Base-by-base conservation (phyloP, 2,888 invertebrate genomes). In the Platycheirus albimanus region DNA sequence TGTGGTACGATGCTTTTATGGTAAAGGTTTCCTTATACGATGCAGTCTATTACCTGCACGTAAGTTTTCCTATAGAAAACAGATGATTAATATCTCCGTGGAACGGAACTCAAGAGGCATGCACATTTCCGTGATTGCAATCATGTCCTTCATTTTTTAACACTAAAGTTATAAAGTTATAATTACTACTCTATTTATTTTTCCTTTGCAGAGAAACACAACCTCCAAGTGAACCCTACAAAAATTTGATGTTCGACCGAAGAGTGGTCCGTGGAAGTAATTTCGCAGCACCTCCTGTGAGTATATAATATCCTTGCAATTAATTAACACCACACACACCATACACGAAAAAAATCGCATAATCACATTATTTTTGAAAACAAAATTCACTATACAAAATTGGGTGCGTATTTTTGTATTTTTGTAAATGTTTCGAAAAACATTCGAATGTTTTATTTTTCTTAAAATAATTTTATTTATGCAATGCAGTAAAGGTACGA, bases 161-260 rank as follows among this genome's bases (percentile, higher is more conserved):
- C 19, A 47, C 20, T 33, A 15, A 19, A 17, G 4, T 15, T 3
- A 15, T 33, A 15, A 19, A 1, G 4, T 15, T 13, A n/a, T n/a
- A n/a, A n/a, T n/a, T n/a, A n/a, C n/a, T n/a, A n/a, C n/a, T n/a
- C n/a, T n/a, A n/a, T n/a, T n/a, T n/a, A n/a, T n/a, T n/a, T n/a
- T n/a, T 41, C 7, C 13, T 47, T 88, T 88, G 13, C 85, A 90
- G 90, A 75, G 89, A 90, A 85, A 84, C 87, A 61, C 88, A 88
- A 61, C 86, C 86, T 41, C 47, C 76, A n/a, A 63, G 49, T 54
- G 90, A 89, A 87, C 92, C 93, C 8, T 95, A 94, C 90, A 94
- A 94, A 87, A 98, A 98, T 92, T 92, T 98, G 89, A 98, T 97
- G 97, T 96, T 94, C 91, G 98, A 98, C 90, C 94, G 95, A 88